Base-by-base conservation (phyloP, 1,140 invertebrate genomes). In the Megathymus violae region DNA sequence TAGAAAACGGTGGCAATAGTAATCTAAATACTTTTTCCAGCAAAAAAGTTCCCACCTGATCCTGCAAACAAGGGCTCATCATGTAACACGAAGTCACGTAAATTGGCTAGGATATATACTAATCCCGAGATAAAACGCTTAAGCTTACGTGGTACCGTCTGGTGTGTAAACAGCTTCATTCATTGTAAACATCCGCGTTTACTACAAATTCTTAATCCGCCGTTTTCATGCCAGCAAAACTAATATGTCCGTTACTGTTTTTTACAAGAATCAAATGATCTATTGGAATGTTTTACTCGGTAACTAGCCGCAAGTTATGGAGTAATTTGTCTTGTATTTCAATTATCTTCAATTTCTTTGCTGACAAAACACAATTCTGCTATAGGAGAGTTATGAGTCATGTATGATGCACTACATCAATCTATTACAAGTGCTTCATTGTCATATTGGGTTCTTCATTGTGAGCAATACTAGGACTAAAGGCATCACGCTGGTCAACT, bases 111-210 rank as follows among this genome's bases (percentile, higher is more conserved):
- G 76, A 83, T 83, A 75, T 85, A 75, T 81, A 84, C 78, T 86
- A 88, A 88, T 86, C 83, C 83, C 60, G 56, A 83, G 82, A 80
- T 86, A 88, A 88, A 84, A 81, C 77, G 78, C 71, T 80, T 85
- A 85, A 88, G 82, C 82, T 74, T 64, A 70, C 78, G 76, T 73
- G 77, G 74, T 78, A 78, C 74, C 76, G 75, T 80, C 78, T 81
- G 76, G 68, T 74, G 71, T 79, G 81, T 79, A 85, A 82, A 77
- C 78, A 77, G 75, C 80, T 85, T 88, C 83, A 85, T 82, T 84
- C 78, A 71, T 68, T 80, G 71, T 76, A 74, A 82, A 76, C 76
- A 78, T 85, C 82, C 75, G 69, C 62, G 54, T 76, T 63, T 64
- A 54, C 41, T 62, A 62, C 40, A 25, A 59, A 38, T 43, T 19